Percentiles rank a stretch among this genome's conserved stretches.
Evolutionary conservation across 1,140 invertebrate species (phyloP).

Genomic region (Eriocheir sinensis): DNA sequence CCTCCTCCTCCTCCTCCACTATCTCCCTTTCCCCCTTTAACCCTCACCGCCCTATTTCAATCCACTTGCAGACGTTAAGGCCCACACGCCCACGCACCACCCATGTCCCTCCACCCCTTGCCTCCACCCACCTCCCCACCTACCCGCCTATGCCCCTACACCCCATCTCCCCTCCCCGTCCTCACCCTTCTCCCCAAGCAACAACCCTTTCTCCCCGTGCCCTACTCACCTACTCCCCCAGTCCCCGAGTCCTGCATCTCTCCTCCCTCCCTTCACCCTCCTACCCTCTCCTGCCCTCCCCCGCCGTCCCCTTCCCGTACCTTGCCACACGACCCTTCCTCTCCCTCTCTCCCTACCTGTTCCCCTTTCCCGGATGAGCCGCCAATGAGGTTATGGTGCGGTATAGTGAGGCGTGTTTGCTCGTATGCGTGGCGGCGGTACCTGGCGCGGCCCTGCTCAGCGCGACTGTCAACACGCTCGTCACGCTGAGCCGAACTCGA

Average conservation of each 20-base stretch:
- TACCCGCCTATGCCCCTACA: background rate
- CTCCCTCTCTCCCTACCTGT: background rate
- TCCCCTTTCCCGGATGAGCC: background rate
- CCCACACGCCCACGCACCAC: background rate
- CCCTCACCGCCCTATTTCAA: background rate
- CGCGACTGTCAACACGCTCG: background rate
- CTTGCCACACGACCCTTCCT: background rate
- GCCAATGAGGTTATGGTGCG: conserved; percentile 5
- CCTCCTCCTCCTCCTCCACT: background rate
- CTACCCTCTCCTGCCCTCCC: no score
- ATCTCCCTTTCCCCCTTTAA: background rate
- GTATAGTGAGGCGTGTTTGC: background rate
- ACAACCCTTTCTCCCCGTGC: background rate
- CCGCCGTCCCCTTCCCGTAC: no score
- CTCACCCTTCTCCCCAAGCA: background rate
- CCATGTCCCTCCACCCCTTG: no score
- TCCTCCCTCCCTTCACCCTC: no score
- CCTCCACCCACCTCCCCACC: no score
- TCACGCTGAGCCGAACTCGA: background rate
- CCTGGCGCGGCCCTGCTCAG: background rate
- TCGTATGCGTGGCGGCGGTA: background rate
- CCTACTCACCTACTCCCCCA: conserved; percentile 1
- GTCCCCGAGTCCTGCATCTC: background rate
- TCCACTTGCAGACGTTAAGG: background rate
- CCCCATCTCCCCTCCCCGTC: background rate